Evolutionary conservation across 2,888 invertebrate species (phyloP).

Genomic region (Dryococelus australis): DNA sequence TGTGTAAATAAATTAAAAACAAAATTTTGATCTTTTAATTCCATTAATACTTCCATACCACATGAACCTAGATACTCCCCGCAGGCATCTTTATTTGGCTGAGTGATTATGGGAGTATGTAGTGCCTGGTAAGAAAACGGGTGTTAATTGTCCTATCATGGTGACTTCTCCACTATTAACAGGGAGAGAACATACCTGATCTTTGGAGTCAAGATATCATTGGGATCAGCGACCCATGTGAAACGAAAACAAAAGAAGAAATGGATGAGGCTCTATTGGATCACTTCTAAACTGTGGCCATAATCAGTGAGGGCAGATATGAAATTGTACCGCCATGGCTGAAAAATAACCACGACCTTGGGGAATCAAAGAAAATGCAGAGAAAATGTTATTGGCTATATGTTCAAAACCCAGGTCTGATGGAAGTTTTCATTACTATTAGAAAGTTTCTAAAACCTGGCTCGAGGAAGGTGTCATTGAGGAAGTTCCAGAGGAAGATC

Average conservation of each 20-base stretch:
- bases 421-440: not conserved
- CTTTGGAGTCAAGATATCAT: not conserved
- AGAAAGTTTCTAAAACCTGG: not conserved
- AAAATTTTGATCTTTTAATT: too few relatives aligned
- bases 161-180: not conserved
- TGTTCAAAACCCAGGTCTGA: not conserved
- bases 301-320: not conserved
- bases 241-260: conserved; percentile 4
- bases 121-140: not conserved
- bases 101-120: not conserved
- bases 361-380: not conserved
- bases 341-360: not conserved
- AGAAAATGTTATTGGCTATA: not conserved
- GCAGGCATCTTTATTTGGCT: not conserved
- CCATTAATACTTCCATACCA: too few relatives aligned
- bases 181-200: not conserved
- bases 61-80: too few relatives aligned
- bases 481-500: not conserved
- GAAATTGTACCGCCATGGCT: not conserved
- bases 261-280: not conserved
- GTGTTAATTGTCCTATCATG: not conserved
- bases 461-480: conserved; percentile 21
- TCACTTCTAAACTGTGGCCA: conserved; percentile 19
- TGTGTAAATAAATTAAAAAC: too few relatives aligned
- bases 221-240: conserved; percentile 19